Evolutionary conservation across 2,888 invertebrate genomes (phyloP).

Genomic region (Ormia ochracea): DNA sequence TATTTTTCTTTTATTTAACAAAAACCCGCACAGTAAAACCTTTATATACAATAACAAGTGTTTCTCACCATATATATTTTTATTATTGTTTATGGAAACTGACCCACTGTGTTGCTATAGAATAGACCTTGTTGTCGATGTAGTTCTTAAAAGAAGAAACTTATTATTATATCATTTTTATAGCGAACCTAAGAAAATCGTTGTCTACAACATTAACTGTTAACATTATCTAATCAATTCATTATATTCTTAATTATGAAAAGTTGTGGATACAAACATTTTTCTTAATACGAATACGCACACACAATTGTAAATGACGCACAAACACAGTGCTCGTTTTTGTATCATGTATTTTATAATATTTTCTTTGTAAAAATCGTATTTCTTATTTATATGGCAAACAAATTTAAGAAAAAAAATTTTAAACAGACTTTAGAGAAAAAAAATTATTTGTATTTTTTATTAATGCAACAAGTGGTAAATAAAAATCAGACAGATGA

Average conservation of each 20-base stretch:
- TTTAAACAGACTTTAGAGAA: not conserved
- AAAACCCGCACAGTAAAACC: too few species aligned
- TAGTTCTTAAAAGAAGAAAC: not conserved
- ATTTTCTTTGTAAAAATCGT: not conserved
- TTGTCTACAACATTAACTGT: not conserved
- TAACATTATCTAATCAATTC: constrained; percentile 54
- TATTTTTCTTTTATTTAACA: too few species aligned
- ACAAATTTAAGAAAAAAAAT: not conserved
- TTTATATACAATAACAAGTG: too few species aligned
- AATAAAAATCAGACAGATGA: constrained; percentile 44
- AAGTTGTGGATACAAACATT: not conserved
- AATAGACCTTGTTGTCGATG: too few species aligned
- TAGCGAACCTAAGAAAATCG: not conserved
- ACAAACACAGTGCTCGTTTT: not conserved
- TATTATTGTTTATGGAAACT: too few species aligned
- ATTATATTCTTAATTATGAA: constrained; percentile 43
- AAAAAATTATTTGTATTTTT: constrained; percentile 16
- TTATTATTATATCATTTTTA: not conserved
- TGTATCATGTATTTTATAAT: not conserved
- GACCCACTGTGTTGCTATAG: too few species aligned
- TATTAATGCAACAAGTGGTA: constrained; percentile 41
- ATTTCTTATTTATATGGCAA: not conserved
- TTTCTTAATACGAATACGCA: not conserved
- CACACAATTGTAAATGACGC: not conserved
- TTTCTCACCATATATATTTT: too few species aligned